Conservation (phyloP, 2,797 vertebrate species). For the Podarcis siculus region DNA sequence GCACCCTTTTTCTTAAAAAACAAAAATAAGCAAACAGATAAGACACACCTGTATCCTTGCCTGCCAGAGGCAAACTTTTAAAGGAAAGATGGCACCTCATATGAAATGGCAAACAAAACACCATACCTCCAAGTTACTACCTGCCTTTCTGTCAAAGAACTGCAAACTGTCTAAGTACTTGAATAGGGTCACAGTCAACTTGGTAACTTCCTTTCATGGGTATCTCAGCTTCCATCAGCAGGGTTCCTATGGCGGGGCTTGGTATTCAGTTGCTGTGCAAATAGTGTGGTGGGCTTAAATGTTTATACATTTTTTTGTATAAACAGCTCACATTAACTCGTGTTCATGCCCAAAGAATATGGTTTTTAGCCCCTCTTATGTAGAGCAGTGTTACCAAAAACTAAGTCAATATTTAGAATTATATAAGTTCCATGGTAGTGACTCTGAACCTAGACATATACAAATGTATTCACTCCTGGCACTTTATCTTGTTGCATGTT, state of each 20-base stretch:
- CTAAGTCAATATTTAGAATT: background rate
- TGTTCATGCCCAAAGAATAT: background rate
- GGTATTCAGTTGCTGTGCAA: too few species aligned
- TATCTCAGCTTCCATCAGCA: background rate
- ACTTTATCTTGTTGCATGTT: conserved; percentile 53
- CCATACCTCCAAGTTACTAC: background rate
- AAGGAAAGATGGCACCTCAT: background rate
- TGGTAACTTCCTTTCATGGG: background rate
- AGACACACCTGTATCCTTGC: background rate
- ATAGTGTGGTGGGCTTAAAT: background rate
- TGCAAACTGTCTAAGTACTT: background rate
- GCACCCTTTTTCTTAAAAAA: too few species aligned
- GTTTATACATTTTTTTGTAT: background rate
- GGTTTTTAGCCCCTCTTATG: background rate
- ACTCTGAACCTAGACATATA: conserved; percentile 31
- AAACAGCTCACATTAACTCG: background rate
- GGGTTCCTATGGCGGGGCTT: too few species aligned
- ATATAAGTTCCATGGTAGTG: conserved; percentile 5
- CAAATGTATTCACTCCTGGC: conserved; percentile 12
- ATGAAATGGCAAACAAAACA: background rate
- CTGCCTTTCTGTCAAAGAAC: background rate
- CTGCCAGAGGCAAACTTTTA: background rate
- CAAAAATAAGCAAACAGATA: too few species aligned
- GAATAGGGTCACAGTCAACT: background rate
- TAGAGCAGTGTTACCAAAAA: background rate